Base-by-base conservation (phyloP, 2,797 vertebrate genomes). In the Eupleurogrammus muticus region DNA sequence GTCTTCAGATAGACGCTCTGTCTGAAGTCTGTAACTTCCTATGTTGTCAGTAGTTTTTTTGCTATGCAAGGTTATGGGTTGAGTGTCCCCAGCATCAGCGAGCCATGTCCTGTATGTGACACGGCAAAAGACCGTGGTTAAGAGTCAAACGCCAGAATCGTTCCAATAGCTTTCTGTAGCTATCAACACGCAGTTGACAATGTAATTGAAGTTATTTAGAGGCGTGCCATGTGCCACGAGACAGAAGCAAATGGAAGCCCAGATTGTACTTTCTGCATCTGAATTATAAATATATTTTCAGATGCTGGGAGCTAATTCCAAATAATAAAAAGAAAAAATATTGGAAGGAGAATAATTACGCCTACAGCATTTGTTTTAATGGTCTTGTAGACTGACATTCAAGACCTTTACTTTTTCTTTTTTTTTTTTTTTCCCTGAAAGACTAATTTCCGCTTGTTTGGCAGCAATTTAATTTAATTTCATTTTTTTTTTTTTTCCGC, bases 141-240 rank as follows among this genome's bases (percentile, higher is more conserved):
- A 71, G 35, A 75, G 34, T 79, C 53, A 51, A 50, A 56, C 48
- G 36, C 79, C 20, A 21, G 32, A 67, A 55, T 60, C 19, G 21
- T 55, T 80, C 56, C 66, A 70, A 23, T 68, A 66, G 63, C 56
- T 75, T 69, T 67, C n/a, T 60, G 68, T 36, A 16, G 42, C 40
- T 72, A 59, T 79, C 68, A 76, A 60, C 80, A 69, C 66, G 52
- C 35, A 48, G 57, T 75, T 86, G 66, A 83, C 76, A 61, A 55
- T 49, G 59, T 67, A 74, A 83, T 65, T 83, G 59, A 77, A 63
- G 71, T 69, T 79, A 70, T 86, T 82, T 79, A 66, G 79, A 80
- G 74, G 63, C 52, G 8, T 5, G 23, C 47, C 61, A 57, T 77
- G 55, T 82, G 65, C 70, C 52, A 40, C 67, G 68, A 66, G 53